phyloP scores from a whole-genome alignment of 2,113 vertebrate species.

The Notothenia coriiceps region DNA sequence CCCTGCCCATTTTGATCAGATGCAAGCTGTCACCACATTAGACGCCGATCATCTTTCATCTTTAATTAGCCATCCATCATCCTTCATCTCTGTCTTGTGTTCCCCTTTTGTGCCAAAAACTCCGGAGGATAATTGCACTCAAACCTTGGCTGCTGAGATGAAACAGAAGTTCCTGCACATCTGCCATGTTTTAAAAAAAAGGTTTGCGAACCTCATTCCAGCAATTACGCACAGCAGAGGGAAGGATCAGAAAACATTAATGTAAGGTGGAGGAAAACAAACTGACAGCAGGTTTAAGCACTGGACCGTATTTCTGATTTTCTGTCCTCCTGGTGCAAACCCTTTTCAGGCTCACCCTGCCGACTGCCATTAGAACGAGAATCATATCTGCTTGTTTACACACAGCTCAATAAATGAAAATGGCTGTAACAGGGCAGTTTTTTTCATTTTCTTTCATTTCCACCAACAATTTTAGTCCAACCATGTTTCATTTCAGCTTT shows the following conservation, averaged over 20 bases:
- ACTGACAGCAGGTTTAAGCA: too few relatives aligned
- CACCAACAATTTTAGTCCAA: too few relatives aligned
- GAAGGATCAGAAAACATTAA: constrained; percentile 6
- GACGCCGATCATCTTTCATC: constrained; percentile 67
- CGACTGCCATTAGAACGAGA: too few relatives aligned
- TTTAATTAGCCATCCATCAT: constrained; percentile 73
- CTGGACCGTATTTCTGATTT: too few relatives aligned
- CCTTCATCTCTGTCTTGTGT: constrained; percentile 43
- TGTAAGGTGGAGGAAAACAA: too few relatives aligned
- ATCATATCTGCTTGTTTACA: too few relatives aligned
- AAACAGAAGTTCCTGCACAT: constrained; percentile 24
- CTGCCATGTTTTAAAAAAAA: constrained; percentile 1
- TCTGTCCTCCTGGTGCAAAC: too few relatives aligned
- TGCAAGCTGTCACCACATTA: constrained; percentile 46
- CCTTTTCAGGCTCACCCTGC: too few relatives aligned
- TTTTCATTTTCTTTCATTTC: too few relatives aligned
- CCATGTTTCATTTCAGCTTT: too few relatives aligned
- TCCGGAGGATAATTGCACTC: constrained; percentile 33
- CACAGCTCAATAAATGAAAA: too few relatives aligned
- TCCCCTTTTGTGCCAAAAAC: constrained; percentile 31
- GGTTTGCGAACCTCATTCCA: constrained; percentile 16
- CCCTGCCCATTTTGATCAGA: constrained; percentile 34
- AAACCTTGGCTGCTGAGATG: neutral
- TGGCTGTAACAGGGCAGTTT: too few relatives aligned
- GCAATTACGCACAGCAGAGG: neutral